Base-by-base conservation (phyloP, 2,888 invertebrate genomes). In the Drosophila mimetica region DNA sequence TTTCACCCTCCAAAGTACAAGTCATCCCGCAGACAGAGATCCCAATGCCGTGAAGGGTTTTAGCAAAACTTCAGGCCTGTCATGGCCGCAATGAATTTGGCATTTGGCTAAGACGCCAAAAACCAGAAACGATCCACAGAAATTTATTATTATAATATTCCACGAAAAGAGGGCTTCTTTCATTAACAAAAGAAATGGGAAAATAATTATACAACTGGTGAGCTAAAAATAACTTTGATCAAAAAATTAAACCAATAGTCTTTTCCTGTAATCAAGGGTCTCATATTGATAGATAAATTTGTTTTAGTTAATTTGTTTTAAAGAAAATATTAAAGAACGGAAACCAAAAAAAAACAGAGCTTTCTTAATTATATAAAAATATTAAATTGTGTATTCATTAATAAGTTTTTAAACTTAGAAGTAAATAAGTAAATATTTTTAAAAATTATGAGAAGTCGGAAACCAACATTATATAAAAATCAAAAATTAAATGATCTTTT, bases 1-100 rank as follows among this genome's bases (percentile, higher is more conserved):
- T 86, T 86, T 83, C 87, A 84, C 87, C 87, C 82, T 63, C 57
- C 70, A 83, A 82, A 64, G 81, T 76, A 76, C 87, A 79, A 83
- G 85, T 83, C 82, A 83, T 83, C 70, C 73, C 51, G 47, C 42
- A 36, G 51, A 71, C 72, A 70, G 41, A 51, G 54, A 52, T 65
- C 42, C 54, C 47, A 63, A 51, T 60, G 57, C 51, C 77, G 59
- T 86, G 70, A 81, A 81, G 81, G 86, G 81, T 77, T 80, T 81
- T 64, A 78, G 71, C 75, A 42, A 75, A 76, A 83, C 84, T 77
- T 81, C 76, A 86, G 77, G 75, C 81, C 86, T 77, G 84, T 81
- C 81, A 83, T 51, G 46, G 47, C 52, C 39, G 50, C 70, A 53
- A 71, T 71, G 66, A 74, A 71, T 75, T 75, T 71, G 61, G 63